These are phyloP conservation scores for Himalopsyche kuldschensis DNA, from an alignment of 2,888 invertebrate genomes.

Conservation along the genomic window DNA sequence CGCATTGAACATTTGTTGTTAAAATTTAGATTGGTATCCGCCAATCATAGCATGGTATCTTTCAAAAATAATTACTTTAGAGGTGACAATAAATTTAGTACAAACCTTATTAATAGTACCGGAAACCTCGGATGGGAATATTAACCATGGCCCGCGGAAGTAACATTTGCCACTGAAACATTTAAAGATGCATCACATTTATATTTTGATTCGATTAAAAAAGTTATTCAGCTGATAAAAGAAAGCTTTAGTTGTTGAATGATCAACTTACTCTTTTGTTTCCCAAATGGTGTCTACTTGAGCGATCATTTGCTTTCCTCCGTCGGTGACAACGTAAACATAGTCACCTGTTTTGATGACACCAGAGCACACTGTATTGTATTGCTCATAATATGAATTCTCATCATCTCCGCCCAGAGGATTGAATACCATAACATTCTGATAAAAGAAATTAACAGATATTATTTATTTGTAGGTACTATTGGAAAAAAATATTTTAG, in stretches of 20 bases:
- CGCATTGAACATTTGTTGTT: too few relatives aligned
- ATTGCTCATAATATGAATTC: constrained; percentile 90
- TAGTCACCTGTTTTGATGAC: constrained; percentile 89
- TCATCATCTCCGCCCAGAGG: constrained; percentile 71
- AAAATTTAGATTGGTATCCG: too few relatives aligned
- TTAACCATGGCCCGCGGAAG: constrained; percentile 93
- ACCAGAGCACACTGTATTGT: constrained; percentile 80
- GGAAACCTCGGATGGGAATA: constrained; percentile 85
- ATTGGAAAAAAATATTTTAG: too few relatives aligned
- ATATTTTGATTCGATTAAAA: not conserved
- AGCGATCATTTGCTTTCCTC: constrained; percentile 87
- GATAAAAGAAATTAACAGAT: constrained; percentile 42
- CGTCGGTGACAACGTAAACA: constrained; percentile 91
- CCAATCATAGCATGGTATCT: too few relatives aligned
- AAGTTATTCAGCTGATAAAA: not conserved
- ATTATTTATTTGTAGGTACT: too few relatives aligned
- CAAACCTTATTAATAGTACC: constrained; percentile 69
- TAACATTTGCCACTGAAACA: constrained; percentile 77
- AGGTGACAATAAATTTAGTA: not conserved
- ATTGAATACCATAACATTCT: constrained; percentile 80
- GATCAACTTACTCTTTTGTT: constrained; percentile 73
- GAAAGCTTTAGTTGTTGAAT: not conserved
- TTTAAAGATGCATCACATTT: constrained; percentile 12
- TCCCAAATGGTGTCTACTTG: constrained; percentile 96
- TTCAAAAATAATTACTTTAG: too few relatives aligned